A percentile compares a stretch with the other conserved stretches of the same genome.
phyloP scores from a whole-genome alignment of 1,140 invertebrate genomes.

The Danaus melanippus region DNA sequence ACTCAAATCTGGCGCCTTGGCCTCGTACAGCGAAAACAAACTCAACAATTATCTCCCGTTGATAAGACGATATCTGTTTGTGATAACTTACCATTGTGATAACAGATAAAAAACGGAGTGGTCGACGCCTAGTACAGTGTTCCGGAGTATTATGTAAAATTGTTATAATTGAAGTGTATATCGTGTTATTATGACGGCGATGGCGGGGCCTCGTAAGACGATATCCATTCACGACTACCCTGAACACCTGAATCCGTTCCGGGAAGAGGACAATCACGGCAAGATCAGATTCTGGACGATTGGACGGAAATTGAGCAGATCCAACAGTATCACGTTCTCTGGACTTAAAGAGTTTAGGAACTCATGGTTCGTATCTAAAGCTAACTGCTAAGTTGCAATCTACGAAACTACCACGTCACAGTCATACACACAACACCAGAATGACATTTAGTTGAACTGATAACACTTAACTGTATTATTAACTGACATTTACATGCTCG shows the following conservation, averaged over 20 bases:
- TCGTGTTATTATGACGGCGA: slow-evolving; percentile 45
- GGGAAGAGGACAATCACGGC: slow-evolving; percentile 76
- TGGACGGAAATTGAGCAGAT: slow-evolving; percentile 54
- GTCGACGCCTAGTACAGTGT: slow-evolving; percentile 48
- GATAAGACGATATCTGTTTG: slow-evolving; percentile 61
- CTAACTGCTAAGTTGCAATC: no score
- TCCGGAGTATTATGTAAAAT: slow-evolving; percentile 61
- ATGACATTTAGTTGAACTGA: no score
- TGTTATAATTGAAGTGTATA: slow-evolving; percentile 24
- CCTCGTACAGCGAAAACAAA: slow-evolving; percentile 53
- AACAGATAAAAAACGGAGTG: slow-evolving; percentile 60
- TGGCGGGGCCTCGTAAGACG: slow-evolving; percentile 50
- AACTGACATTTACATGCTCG: no score
- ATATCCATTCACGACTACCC: slow-evolving; percentile 78
- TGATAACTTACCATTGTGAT: slow-evolving; percentile 65
- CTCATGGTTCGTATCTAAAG: slow-evolving; percentile 55
- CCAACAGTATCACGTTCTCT: slow-evolving; percentile 73
- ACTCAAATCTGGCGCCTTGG: slow-evolving; percentile 22
- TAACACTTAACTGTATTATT: no score
- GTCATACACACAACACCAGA: no score
- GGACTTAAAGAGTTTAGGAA: slow-evolving; percentile 73
- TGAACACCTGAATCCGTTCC: slow-evolving; percentile 81
- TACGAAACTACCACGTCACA: no score
- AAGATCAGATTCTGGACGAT: slow-evolving; percentile 73
- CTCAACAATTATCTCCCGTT: slow-evolving; percentile 53